These are phyloP conservation scores for Dynastes grantii DNA, from an alignment of 2,888 invertebrate genomes.

Conservation along the genomic window DNA sequence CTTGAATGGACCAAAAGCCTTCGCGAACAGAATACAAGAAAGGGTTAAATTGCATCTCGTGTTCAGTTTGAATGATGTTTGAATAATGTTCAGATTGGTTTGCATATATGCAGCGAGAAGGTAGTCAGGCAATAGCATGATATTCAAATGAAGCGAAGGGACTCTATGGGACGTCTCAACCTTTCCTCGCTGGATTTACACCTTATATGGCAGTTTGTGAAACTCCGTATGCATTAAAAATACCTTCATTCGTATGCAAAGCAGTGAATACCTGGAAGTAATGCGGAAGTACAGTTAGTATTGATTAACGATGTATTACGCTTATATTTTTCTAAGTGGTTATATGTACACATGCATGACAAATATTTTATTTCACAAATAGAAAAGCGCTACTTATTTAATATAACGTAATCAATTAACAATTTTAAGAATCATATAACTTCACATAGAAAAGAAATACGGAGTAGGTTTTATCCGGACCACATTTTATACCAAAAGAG, in stretches of 20 bases:
- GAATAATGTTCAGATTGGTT: constrained; percentile 50
- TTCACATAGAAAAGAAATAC: too few relatives aligned
- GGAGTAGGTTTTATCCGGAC: too few relatives aligned
- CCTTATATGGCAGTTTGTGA: constrained; percentile 52
- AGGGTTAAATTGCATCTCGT: constrained; percentile 49
- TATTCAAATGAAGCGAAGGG: constrained; percentile 58
- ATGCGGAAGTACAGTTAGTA: constrained; percentile 12
- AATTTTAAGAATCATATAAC: too few relatives aligned
- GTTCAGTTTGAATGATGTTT: constrained; percentile 52
- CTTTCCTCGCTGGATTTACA: constrained; percentile 49
- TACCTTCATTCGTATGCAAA: constrained; percentile 47
- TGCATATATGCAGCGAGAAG: constrained; percentile 52
- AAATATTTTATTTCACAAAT: too few relatives aligned
- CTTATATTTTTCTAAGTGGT: neutral
- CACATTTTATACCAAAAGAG: too few relatives aligned
- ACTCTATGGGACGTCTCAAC: constrained; percentile 53
- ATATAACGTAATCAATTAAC: too few relatives aligned
- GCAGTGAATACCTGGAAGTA: constrained; percentile 32
- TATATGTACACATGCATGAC: too few relatives aligned
- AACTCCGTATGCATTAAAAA: constrained; percentile 53
- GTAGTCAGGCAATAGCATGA: constrained; percentile 47
- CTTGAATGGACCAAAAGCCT: constrained; percentile 42
- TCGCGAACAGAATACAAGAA: constrained; percentile 32
- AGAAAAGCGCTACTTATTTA: too few relatives aligned
- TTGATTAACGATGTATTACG: constrained; percentile 2